Evolutionary conservation across 2,113 vertebrate species (phyloP).

Genomic region (Scomber scombrus): DNA sequence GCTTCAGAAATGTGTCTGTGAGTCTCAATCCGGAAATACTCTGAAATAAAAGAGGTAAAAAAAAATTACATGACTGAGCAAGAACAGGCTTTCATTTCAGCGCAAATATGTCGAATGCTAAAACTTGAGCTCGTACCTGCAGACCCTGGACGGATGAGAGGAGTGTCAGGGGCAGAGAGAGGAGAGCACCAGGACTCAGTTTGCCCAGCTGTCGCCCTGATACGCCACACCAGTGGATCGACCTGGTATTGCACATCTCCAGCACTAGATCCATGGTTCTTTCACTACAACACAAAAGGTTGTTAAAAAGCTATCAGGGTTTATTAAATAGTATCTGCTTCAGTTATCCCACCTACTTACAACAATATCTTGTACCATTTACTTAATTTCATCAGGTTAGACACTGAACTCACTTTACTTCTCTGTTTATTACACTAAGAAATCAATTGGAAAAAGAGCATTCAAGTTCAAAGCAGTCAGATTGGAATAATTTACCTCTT

Average conservation of each 20-base stretch:
- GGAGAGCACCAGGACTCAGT: conserved; percentile 91
- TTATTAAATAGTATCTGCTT: too few relatives aligned
- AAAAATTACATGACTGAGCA: not conserved
- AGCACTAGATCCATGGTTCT: conserved; percentile 98
- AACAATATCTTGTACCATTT: too few relatives aligned
- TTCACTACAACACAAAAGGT: conserved; percentile 85
- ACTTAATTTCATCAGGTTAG: too few relatives aligned
- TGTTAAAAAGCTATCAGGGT: not conserved
- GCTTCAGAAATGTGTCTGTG: conserved; percentile 97
- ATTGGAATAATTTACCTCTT: too few relatives aligned
- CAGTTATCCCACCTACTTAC: too few relatives aligned
- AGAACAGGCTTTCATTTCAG: not conserved
- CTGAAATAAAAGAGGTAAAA: conserved; percentile 75
- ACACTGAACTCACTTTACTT: too few relatives aligned
- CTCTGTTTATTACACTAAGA: too few relatives aligned
- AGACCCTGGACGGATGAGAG: conserved; percentile 95
- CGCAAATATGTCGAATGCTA: too few relatives aligned
- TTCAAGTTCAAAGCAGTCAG: too few relatives aligned
- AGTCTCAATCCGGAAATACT: conserved; percentile 96
- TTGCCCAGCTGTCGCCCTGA: conserved; percentile 96
- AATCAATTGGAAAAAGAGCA: too few relatives aligned
- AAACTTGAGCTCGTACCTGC: conserved; percentile 84
- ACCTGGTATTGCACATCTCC: conserved; percentile 96
- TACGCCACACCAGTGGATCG: conserved; percentile 97
- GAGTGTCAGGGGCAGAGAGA: conserved; percentile 92